Conservation (phyloP, 1,140 invertebrate genomes). For the Pseudomyrmex gracilis region DNA sequence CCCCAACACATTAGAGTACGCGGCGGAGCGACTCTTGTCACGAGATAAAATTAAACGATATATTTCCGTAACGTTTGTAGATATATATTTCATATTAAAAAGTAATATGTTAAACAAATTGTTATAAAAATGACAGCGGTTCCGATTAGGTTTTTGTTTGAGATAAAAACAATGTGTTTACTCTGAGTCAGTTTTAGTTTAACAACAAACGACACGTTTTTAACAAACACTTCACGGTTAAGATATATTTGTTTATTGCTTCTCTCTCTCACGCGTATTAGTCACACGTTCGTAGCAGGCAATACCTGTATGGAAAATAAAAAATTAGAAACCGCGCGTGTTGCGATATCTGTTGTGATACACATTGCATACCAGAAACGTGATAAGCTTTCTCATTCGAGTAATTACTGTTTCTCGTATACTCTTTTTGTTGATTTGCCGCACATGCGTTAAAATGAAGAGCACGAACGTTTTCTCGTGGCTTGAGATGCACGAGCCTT, state of each 20-base stretch:
- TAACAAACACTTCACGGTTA: no score
- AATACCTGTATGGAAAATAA: slow-evolving; percentile 24
- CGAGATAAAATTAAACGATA: background rate
- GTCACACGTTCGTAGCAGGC: slow-evolving; percentile 39
- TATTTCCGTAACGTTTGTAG: background rate
- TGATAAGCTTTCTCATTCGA: slow-evolving; percentile 56
- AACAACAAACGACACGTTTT: slow-evolving; percentile 1
- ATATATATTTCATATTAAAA: background rate
- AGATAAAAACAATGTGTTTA: background rate
- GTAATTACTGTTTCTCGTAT: slow-evolving; percentile 53
- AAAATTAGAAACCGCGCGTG: slow-evolving; percentile 21
- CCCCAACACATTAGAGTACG: slow-evolving; percentile 11
- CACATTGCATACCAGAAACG: slow-evolving; percentile 50
- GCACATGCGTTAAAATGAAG: slow-evolving; percentile 58
- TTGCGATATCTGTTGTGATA: slow-evolving; percentile 40
- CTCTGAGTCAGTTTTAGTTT: background rate
- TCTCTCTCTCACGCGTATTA: slow-evolving; percentile 15
- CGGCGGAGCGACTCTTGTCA: background rate
- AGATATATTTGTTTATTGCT: slow-evolving; percentile 19
- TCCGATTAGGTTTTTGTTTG: background rate
- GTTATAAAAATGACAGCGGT: background rate
- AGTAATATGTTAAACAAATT: background rate
- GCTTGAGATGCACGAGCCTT: slow-evolving; percentile 52
- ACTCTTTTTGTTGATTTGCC: slow-evolving; percentile 58
- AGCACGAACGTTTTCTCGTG: slow-evolving; percentile 35